phyloP scores from a whole-genome alignment of 2,797 vertebrate genomes.

The Gymnocypris eckloni region DNA sequence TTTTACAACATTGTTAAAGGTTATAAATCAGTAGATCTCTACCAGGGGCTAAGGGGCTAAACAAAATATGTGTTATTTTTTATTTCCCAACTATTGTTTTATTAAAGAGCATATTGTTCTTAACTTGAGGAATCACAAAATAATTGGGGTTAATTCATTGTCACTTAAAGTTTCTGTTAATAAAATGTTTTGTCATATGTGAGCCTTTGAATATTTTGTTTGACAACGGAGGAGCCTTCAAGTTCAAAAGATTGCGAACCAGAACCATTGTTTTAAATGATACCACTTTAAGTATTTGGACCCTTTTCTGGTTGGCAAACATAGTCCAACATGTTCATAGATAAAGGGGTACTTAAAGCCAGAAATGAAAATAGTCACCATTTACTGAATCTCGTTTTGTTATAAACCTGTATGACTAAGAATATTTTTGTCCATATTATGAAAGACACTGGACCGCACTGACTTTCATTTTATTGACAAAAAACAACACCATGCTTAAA shows the following conservation, averaged over 20 bases:
- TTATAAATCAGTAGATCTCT: not conserved
- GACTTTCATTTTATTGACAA: not conserved
- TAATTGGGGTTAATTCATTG: too few relatives aligned
- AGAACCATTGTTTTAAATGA: not conserved
- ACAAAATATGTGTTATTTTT: not conserved
- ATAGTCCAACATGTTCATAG: not conserved
- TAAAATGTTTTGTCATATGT: not conserved
- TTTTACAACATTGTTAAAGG: not conserved
- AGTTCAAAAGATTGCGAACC: not conserved
- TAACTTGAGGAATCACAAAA: not conserved
- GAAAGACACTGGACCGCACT: not conserved
- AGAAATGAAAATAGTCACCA: not conserved
- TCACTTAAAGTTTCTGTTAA: not conserved
- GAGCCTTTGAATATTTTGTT: not conserved
- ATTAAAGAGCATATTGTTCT: not conserved
- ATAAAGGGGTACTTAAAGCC: not conserved
- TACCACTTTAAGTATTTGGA: not conserved
- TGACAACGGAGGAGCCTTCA: not conserved
- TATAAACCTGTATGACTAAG: not conserved
- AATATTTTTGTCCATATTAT: not conserved
- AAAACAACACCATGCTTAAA: not conserved
- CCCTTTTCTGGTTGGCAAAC: not conserved
- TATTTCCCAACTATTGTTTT: not conserved
- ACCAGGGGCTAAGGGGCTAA: not conserved
- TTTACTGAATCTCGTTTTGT: not conserved